phyloP scores from a whole-genome alignment of 2,888 invertebrate genomes.

The Petrolisthes cinctipes region DNA sequence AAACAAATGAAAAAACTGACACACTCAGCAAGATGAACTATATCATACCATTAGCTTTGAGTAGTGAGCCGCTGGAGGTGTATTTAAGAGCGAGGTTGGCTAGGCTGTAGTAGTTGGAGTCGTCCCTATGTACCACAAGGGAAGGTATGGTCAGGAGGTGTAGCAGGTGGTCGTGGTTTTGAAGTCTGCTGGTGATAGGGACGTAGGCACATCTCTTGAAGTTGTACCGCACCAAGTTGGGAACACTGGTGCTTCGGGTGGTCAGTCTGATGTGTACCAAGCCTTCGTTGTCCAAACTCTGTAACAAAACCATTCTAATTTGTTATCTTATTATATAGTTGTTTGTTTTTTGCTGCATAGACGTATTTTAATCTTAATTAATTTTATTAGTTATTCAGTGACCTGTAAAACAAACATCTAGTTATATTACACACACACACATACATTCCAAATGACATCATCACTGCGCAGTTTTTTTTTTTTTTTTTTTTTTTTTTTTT shows the following conservation, averaged over 20 bases:
- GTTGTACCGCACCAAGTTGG: background rate
- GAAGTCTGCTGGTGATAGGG: background rate
- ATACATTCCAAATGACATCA: too few species aligned
- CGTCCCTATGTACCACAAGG: background rate
- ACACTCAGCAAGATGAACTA: too few species aligned
- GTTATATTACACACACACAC: too few species aligned
- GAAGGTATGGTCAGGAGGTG: conserved; percentile 3
- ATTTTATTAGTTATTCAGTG: too few species aligned
- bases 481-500: too few species aligned
- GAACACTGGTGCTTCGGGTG: background rate
- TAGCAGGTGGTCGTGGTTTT: background rate
- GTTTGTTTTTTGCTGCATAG: background rate
- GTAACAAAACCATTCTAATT: background rate
- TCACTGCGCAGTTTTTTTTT: too few species aligned
- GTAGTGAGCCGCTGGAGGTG: too few species aligned
- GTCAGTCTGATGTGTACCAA: background rate
- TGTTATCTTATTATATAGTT: background rate
- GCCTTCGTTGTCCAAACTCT: background rate
- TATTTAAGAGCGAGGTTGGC: background rate
- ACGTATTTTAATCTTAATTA: too few species aligned
- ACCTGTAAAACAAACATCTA: too few species aligned
- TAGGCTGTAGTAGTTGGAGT: background rate
- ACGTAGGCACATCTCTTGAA: background rate
- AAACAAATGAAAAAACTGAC: too few species aligned
- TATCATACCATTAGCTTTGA: too few species aligned